Base-by-base conservation (phyloP, 2,797 vertebrate genomes). In the Galago senegalensis region DNA sequence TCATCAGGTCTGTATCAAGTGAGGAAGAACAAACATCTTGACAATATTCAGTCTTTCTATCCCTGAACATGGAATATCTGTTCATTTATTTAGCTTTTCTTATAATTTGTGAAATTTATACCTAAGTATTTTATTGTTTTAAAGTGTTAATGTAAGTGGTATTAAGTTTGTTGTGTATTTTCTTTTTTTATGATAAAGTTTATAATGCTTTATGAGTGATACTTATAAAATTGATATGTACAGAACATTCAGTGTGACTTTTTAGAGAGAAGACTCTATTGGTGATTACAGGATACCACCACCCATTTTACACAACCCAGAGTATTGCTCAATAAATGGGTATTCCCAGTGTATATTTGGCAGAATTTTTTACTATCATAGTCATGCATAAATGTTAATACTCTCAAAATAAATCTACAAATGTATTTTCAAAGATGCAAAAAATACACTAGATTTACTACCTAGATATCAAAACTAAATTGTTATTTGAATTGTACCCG, bases 381-480 rank as follows among this genome's bases (percentile, higher is more conserved):
- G 60, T 87, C 27, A 93, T 70, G 31, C 12, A 88, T 56, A 93
- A 80, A 90, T 49, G 12, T 12, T 46, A 79, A 70, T 60, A 67
- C 12, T 87, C 21, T 3, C 31, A 37, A 85, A 87, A 91, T 82
- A 86, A 95, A 85, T 43, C 5, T 29, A 95, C n/a, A 89, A 92
- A 76, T 61, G 18, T 65, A 34, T 84, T 95, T 93, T 91, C 70
- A 81, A 76, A 96, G 53, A 77, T 56, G 87, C 2, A 93, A 94
- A 91, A 96, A 40, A 95, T 5, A 53, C 14, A 53, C 14, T 53
- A 53, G 4, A 53, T 53, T 79, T 72, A 7, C 14, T 56, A 61
- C 43, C 46, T 76, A 89, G 9, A 23, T 95, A 95, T 95, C 79
- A 93, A 97, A 94, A 82, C 25, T 16, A 56, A 97, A 67, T 9